Conservation (phyloP, 1,140 invertebrate species). For the Dendrolimus punctatus region DNA sequence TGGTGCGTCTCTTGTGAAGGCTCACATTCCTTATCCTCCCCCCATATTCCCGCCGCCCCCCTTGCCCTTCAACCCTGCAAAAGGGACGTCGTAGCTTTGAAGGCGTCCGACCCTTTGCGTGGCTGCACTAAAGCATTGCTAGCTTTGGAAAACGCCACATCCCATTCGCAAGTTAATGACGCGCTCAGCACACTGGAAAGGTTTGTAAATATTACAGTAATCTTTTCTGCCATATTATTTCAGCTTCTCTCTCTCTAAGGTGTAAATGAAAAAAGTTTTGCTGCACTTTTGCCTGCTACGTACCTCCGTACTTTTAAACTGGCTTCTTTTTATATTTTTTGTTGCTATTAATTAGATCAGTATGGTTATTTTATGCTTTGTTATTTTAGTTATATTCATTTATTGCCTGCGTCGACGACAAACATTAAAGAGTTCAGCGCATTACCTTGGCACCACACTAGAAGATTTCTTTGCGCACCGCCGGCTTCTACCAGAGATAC, state of each 20-base stretch:
- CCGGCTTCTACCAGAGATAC: constrained; percentile 75
- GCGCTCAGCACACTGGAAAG: constrained; percentile 71
- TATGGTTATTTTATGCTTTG: constrained; percentile 2
- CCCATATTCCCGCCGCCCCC: constrained; percentile 16
- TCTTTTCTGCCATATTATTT: no score
- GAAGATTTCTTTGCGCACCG: constrained; percentile 73
- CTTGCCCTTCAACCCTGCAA: constrained; percentile 55
- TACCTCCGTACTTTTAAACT: no score
- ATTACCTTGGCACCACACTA: constrained; percentile 75
- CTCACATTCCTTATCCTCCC: constrained; percentile 8
- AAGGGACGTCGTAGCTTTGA: constrained; percentile 61
- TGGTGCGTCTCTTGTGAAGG: constrained; percentile 49
- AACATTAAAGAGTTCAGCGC: constrained; percentile 41
- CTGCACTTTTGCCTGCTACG: no score
- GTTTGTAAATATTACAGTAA: constrained; percentile 43
- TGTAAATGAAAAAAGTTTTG: no score
- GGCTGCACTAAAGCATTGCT: constrained; percentile 68
- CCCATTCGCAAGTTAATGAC: constrained; percentile 70
- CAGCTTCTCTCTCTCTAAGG: no score
- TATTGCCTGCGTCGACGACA: constrained; percentile 23
- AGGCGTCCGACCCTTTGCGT: constrained; percentile 62
- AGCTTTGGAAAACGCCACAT: constrained; percentile 76
- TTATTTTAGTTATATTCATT: constrained; percentile 32
- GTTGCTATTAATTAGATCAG: constrained; percentile 1
- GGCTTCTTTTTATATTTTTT: constrained; percentile 9